phyloP scores from a whole-genome alignment of 2,797 vertebrate genomes.

The Protonibea diacanthus region DNA sequence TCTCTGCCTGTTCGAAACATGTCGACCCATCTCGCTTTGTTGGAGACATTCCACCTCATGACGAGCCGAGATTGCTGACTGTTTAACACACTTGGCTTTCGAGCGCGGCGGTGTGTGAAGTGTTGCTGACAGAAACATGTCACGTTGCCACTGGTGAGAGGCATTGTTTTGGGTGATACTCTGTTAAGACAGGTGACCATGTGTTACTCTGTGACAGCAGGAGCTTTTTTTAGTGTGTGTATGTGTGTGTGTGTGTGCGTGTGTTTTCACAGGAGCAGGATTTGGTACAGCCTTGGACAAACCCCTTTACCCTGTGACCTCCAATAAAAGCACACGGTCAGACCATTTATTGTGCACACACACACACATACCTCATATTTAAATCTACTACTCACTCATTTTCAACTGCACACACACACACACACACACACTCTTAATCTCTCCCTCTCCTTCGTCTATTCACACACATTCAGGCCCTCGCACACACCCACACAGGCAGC shows the following conservation, averaged over 20 bases:
- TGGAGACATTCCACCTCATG: slow-evolving; percentile 61
- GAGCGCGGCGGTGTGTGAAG: slow-evolving; percentile 58
- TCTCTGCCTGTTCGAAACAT: slow-evolving; percentile 67
- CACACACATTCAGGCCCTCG: slow-evolving; percentile 58
- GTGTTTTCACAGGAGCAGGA: slow-evolving; percentile 57
- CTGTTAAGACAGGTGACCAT: slow-evolving; percentile 66
- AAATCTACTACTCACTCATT: slow-evolving; percentile 41
- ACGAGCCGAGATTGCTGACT: slow-evolving; percentile 60
- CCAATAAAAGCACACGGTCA: slow-evolving; percentile 62
- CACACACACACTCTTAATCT: slow-evolving; percentile 44
- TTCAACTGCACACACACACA: slow-evolving; percentile 39
- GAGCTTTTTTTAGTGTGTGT: slow-evolving; percentile 60
- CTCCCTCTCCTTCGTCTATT: slow-evolving; percentile 40
- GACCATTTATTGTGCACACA: slow-evolving; percentile 54
- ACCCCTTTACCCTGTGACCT: slow-evolving; percentile 69
- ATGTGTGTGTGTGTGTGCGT: slow-evolving; percentile 27
- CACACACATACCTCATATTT: slow-evolving; percentile 46
- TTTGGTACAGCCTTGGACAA: slow-evolving; percentile 62
- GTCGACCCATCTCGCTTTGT: slow-evolving; percentile 63
- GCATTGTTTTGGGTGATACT: slow-evolving; percentile 65
- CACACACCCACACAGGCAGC: slow-evolving; percentile 55
- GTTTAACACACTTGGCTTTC: slow-evolving; percentile 66
- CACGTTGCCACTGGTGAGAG: slow-evolving; percentile 64
- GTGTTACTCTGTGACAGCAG: slow-evolving; percentile 63
- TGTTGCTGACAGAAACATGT: slow-evolving; percentile 77